Conservation (phyloP, 2,113 vertebrate genomes). For the Penelope pileata region DNA sequence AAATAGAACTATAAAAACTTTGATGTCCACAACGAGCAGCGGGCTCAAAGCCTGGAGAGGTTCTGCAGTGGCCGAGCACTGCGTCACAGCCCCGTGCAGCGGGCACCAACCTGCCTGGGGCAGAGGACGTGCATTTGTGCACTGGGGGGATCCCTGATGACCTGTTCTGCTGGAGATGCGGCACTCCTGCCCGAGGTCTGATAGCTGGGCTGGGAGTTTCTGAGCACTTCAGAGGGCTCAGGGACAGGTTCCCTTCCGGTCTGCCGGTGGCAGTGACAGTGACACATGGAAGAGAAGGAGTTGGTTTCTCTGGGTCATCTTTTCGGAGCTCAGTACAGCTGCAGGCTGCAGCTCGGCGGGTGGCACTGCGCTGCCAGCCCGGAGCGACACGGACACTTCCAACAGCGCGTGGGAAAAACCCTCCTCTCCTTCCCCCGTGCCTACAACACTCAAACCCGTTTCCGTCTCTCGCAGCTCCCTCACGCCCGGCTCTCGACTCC, state of each 20-base stretch:
- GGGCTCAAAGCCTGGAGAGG: not conserved
- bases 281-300: not conserved
- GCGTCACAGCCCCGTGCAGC: not conserved
- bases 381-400: not conserved
- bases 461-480: not conserved
- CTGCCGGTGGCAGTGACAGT: rapidly evolving
- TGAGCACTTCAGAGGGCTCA: rapidly evolving
- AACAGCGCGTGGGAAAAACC: not conserved
- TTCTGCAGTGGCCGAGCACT: not conserved
- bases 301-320: not conserved
- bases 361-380: not conserved
- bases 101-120: not conserved
- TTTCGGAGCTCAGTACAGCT: rapidly evolving
- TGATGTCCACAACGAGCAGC: not conserved
- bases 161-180: not conserved
- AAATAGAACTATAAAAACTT: not conserved
- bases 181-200: not conserved
- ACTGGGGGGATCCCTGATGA: not conserved
- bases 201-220: not conserved
- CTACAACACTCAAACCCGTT: not conserved
- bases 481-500: not conserved
- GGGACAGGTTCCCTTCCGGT: rapidly evolving
- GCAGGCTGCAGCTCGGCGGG: not conserved
- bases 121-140: not conserved
- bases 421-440: not conserved